Evolutionary conservation across 1,140 invertebrate species (phyloP), one percentile per base, ranked within the genome.

Genomic region (Limonius californicus): DNA sequence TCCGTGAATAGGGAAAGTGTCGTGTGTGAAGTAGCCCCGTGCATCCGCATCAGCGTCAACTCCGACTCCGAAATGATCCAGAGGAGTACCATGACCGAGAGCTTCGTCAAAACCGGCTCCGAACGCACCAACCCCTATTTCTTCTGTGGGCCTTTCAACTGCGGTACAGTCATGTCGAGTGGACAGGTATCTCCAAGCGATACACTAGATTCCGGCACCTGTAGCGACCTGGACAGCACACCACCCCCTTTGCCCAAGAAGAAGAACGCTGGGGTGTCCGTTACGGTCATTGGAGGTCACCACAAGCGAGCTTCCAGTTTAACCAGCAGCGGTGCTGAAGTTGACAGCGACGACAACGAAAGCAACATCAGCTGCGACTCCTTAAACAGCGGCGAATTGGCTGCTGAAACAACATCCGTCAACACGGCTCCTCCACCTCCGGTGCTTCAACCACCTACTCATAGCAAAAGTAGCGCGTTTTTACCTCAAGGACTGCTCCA

Each of bases 181-280:
- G 89, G 89, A 0, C 89, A 91, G 69, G 88, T 87, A 60, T 91
- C 89, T 27, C 89, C 89, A 0, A 84, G 83, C 68, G 89, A 90
- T 62, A 90, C 88, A 0, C 67, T 90, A 61, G 90, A 92, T 77
- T 91, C 89, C 57, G 90, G 89, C 14, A 91, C 89, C 7, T 89
- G 89, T 76, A 91, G 88, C 71, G 90, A 92, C 70, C 76, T 91
- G 56, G 89, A 91, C 69, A 83, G 85, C 1, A 88, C 87, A 8
- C 86, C 87, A 39, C 86, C 87, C 23, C 85, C 85, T n/a, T 69
- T 86, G 23, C 84, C 83, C 0, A 87, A 86, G 77, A 88, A 88
- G 76, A 86, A 84, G 55, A 75, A 11, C 75, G 47, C 76, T 73
- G 70, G 76, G 30, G 73, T 78, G 50, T 75, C 77, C 56, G 74